A percentile compares a stretch with the other conserved stretches of the same genome.
These are phyloP conservation scores for Sceloporus undulatus DNA, from an alignment of 2,113 vertebrate genomes.

Conservation along the genomic window DNA sequence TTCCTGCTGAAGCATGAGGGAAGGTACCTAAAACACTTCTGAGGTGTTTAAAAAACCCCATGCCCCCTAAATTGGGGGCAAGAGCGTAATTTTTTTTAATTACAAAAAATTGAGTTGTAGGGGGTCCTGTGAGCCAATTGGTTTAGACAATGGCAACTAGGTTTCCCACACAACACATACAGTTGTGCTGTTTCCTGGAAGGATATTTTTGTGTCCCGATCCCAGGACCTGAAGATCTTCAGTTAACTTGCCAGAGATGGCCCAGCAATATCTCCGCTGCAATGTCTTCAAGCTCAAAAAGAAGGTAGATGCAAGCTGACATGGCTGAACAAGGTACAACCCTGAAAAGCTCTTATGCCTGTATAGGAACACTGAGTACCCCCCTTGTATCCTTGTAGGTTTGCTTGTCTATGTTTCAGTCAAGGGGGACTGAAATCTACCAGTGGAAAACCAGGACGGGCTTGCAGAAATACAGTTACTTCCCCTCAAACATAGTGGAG, in stretches of 20 bases:
- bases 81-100: too few relatives aligned
- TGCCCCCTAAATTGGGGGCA: too few relatives aligned
- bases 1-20: too few relatives aligned
- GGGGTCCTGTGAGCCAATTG: too few relatives aligned
- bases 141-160: neutral
- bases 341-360: neutral
- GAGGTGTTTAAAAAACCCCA: too few relatives aligned
- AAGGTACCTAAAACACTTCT: too few relatives aligned
- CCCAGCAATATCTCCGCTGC: conserved; percentile 92
- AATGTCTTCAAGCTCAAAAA: conserved; percentile 99
- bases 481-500: too few relatives aligned
- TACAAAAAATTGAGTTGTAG: too few relatives aligned
- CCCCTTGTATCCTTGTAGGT: neutral
- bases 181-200: conserved; percentile 71
- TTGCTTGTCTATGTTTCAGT: neutral
- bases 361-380: neutral
- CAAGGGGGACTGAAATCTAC: neutral
- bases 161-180: neutral
- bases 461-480: neutral
- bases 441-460: neutral
- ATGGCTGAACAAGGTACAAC: neutral
- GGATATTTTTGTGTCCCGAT: conserved; percentile 98
- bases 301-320: conserved; percentile 82
- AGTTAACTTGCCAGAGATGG: conserved; percentile 98
- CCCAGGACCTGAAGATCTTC: conserved; percentile 98